Conservation (phyloP, 2,888 invertebrate species). For the Prosopocoilus inquinatus region DNA sequence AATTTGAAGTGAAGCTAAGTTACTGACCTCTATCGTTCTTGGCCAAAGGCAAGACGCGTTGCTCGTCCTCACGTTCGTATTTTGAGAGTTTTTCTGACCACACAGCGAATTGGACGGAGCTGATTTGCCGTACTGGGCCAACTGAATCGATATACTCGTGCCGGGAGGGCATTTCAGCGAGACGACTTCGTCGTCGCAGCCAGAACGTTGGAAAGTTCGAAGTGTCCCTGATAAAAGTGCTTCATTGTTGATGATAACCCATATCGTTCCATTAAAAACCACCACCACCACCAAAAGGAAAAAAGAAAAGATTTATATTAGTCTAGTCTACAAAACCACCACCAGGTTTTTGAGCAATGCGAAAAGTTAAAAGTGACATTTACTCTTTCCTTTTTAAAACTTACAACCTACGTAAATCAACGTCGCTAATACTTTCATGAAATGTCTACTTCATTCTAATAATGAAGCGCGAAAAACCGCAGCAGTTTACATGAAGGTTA, state of each 20-base stretch:
- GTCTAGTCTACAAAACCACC: conserved; percentile 6
- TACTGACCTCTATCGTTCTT: conserved; percentile 73
- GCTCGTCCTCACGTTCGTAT: conserved; percentile 53
- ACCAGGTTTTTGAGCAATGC: not conserved
- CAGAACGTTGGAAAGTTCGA: conserved; percentile 85
- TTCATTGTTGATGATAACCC: conserved; percentile 50
- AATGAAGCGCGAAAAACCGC: no score
- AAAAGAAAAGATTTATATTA: conserved; percentile 10
- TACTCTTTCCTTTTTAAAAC: no score
- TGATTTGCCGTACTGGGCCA: conserved; percentile 85
- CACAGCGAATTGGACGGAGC: conserved; percentile 43
- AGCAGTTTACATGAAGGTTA: no score
- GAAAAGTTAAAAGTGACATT: no score
- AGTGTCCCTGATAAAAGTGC: conserved; percentile 88
- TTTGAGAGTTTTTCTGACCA: conserved; percentile 34
- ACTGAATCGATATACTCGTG: conserved; percentile 86
- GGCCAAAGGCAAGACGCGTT: conserved; percentile 75
- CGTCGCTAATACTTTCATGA: no score
- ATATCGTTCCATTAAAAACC: conserved; percentile 8
- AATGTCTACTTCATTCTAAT: no score
- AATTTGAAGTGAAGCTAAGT: conserved; percentile 5
- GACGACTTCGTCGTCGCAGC: conserved; percentile 89
- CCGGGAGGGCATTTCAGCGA: conserved; percentile 85
- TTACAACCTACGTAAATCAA: no score
- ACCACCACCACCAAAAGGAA: conserved; percentile 20